phyloP scores from a whole-genome alignment of 2,113 vertebrate species.

The Xiphophorus couchianus region DNA sequence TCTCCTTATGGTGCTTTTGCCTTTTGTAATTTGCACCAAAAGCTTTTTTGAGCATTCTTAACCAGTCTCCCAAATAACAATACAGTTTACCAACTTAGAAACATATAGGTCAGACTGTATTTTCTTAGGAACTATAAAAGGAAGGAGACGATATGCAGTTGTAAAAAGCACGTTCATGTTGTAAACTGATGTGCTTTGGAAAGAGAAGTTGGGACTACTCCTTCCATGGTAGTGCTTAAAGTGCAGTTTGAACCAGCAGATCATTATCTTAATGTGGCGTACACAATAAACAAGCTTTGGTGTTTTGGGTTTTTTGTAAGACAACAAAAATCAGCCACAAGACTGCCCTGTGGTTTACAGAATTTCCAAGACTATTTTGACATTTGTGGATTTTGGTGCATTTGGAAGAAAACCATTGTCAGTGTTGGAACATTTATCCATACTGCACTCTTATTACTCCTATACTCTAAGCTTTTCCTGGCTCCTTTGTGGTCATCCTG shows the following conservation, averaged over 20 bases:
- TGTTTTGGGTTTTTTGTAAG: background rate
- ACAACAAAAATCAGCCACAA: constrained; percentile 3
- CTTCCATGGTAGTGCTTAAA: background rate
- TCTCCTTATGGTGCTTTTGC: constrained; percentile 13
- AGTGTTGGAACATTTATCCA: no score
- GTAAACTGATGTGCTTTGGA: no score
- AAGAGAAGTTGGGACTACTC: no score
- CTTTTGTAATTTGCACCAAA: constrained; percentile 6
- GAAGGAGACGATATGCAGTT: background rate
- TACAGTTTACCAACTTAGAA: background rate
- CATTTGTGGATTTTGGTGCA: no score
- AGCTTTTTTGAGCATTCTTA: constrained; percentile 15
- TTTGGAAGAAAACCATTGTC: no score
- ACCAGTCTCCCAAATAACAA: constrained; percentile 10
- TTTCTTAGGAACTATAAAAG: constrained; percentile 5
- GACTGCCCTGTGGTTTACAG: no score
- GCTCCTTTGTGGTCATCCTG: no score
- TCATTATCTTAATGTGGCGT: constrained; percentile 7
- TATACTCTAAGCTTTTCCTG: no score
- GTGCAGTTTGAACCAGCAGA: background rate
- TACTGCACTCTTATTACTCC: no score
- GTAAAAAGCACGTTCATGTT: background rate
- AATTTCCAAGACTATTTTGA: no score
- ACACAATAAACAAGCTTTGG: constrained; percentile 8
- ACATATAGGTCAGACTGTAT: background rate